These are phyloP conservation scores for Myotis findleyi DNA, from an alignment of 2,797 vertebrate species.

Conservation along the genomic window DNA sequence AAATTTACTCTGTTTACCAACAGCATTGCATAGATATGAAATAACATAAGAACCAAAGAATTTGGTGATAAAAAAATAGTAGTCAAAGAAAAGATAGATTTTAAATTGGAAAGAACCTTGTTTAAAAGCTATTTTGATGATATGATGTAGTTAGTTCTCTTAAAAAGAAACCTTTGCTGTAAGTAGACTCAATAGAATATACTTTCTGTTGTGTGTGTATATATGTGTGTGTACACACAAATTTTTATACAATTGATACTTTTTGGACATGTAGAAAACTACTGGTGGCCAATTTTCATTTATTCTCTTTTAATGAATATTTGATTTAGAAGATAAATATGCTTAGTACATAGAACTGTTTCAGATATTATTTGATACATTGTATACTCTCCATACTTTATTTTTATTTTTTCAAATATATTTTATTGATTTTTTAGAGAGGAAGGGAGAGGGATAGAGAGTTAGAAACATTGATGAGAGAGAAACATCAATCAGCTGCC, in stretches of 20 bases:
- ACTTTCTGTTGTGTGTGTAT: not conserved
- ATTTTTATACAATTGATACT: not conserved
- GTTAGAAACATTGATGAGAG: too few relatives aligned
- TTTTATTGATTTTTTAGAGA: too few relatives aligned
- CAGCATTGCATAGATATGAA: not conserved
- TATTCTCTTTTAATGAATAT: not conserved
- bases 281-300: not conserved
- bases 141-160: not conserved
- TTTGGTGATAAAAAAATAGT: constrained; percentile 7
- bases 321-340: constrained; percentile 27
- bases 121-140: not conserved
- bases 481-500: too few relatives aligned
- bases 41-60: constrained; percentile 23
- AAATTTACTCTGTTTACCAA: not conserved
- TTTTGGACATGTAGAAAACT: not conserved
- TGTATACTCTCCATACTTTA: too few relatives aligned
- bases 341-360: not conserved
- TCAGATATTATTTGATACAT: not conserved
- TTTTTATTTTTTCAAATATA: too few relatives aligned
- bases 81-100: not conserved
- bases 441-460: too few relatives aligned
- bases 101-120: not conserved
- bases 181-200: not conserved
- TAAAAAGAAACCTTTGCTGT: not conserved
- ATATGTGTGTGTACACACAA: not conserved